Base-by-base conservation (phyloP, 1,140 invertebrate genomes). In the Papilio xuthus region DNA sequence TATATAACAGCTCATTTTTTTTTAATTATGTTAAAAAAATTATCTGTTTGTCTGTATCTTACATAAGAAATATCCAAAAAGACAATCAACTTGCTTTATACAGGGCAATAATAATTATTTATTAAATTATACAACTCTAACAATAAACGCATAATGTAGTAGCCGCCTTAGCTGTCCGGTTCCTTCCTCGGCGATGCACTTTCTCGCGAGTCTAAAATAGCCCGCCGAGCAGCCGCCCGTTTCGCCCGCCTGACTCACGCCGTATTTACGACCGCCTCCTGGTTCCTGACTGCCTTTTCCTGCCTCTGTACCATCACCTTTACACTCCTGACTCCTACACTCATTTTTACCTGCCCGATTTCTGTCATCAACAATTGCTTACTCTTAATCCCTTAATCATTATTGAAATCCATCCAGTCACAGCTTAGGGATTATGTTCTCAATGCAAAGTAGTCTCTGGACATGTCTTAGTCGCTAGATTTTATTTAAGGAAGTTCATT, bases 131-230 rank as follows among this genome's bases (percentile, higher is more conserved):
- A 37, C 32, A 37, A 37, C 4, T 37, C 32, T 4, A 37, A 37
- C 32, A 37, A 37, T 0, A 28, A 42, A 32, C 69, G 69, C 15
- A 42, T 26, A 56, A 18, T 75, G 15, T 56, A 50, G 4, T 37
- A 15, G 50, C 41, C 2, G 13, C 73, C 47, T 75, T 75, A 37
- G 13, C 77, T 76, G 75, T 71, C 78, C 60, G 77, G 63, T 77
- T 77, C 44, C 56, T 63, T 75, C 32, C 32, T 20, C 73, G 47
- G 44, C 85, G 82, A 86, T 89, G 89, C 89, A 90, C 89, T 90
- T 89, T 90, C 91, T 91, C 90, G 90, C 90, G 89, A 88, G 85
- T 91, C 89, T 87, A 91, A 92, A 93, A 93, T 93, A 93, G 88
- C 87, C 81, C 87, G 85, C 80, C 80, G 28, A 8, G 26, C 32